phyloP scores from a whole-genome alignment of 2,113 vertebrate genomes.

The Bombycilla garrulus region DNA sequence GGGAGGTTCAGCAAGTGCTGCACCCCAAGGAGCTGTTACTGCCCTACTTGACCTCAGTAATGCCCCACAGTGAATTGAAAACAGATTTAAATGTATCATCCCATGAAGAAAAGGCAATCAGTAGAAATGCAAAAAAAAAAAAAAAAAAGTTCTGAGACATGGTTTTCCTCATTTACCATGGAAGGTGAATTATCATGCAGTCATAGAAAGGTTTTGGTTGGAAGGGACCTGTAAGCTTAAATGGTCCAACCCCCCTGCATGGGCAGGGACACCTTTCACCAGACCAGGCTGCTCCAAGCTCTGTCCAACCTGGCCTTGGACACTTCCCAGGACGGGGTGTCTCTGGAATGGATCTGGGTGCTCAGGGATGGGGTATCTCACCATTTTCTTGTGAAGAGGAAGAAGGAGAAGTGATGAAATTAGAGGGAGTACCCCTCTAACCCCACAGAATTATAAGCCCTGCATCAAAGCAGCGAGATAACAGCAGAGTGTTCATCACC shows the following conservation, averaged over 20 bases:
- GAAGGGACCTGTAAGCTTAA: neutral
- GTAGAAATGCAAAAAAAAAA: neutral
- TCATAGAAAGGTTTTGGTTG: neutral
- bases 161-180: neutral
- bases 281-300: neutral
- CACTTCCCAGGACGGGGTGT: neutral
- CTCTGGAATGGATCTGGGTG: neutral
- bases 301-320: rapidly evolving
- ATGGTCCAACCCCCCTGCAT: neutral
- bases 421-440: neutral
- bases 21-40: neutral
- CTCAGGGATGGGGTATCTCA: neutral
- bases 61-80: neutral
- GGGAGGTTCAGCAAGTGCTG: neutral
- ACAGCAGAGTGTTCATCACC: neutral
- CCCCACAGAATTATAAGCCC: neutral
- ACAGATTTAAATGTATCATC: neutral
- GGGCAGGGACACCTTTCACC: neutral
- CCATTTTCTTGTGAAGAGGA: neutral
- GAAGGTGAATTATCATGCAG: neutral
- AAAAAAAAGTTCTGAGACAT: neutral
- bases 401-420: neutral
- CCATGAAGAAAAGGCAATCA: neutral
- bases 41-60: neutral
- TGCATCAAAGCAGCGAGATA: neutral